phyloP scores from a whole-genome alignment of 2,113 vertebrate species.

The Spheniscus mendiculus region DNA sequence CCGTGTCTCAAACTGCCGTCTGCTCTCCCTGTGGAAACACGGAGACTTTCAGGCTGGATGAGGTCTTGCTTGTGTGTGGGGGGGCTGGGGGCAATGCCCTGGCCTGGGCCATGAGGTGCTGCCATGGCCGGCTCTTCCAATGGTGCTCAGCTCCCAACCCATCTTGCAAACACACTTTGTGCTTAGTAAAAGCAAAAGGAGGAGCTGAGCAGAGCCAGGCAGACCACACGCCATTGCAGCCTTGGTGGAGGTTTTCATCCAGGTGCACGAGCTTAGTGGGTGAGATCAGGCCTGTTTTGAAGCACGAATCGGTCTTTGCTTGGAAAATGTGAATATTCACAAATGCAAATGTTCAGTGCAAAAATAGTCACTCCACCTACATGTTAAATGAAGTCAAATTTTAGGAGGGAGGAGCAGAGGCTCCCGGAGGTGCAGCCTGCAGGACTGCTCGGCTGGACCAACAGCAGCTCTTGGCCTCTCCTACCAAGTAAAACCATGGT shows the following conservation, averaged over 20 bases:
- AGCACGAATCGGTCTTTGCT: background rate
- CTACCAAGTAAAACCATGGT: background rate
- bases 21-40: background rate
- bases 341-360: slow-evolving; percentile 63
- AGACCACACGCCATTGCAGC: background rate
- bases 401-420: background rate
- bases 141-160: background rate
- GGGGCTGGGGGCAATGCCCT: too few relatives aligned
- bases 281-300: background rate
- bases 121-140: background rate
- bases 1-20: background rate
- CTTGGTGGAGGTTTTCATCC: background rate
- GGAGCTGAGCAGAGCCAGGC: background rate
- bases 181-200: background rate
- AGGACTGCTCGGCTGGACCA: background rate
- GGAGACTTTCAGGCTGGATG: background rate
- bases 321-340: slow-evolving; percentile 48
- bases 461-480: background rate
- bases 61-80: background rate
- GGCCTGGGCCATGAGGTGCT: background rate
- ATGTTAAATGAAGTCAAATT: slow-evolving; percentile 9
- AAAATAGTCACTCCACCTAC: slow-evolving; percentile 44
- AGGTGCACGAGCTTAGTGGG: background rate
- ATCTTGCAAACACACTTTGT: rapidly evolving
- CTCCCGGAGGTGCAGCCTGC: background rate